phyloP scores from a whole-genome alignment of 92 coral and sea anemone species.

The Heteractis magnifica region DNA sequence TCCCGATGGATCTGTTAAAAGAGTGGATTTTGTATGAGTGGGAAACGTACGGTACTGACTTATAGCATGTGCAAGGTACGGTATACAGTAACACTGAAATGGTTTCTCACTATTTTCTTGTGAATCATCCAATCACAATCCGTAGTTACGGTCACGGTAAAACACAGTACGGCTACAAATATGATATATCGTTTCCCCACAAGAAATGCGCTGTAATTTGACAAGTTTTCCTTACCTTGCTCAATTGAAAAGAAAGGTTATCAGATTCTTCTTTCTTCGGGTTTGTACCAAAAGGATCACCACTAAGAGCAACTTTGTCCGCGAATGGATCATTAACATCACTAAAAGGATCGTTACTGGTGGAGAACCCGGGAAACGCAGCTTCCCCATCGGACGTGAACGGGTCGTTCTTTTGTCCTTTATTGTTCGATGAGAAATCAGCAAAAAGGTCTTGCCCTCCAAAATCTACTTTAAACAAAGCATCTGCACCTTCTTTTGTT shows the following conservation, averaged over 20 bases:
- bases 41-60: too few species aligned
- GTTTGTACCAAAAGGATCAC: slow-evolving; percentile 78
- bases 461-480: slow-evolving; percentile 17
- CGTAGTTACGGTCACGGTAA: too few species aligned
- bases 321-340: slow-evolving; percentile 94
- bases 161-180: too few species aligned
- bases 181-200: neutral
- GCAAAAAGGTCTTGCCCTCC: slow-evolving; percentile 41
- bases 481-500: slow-evolving; percentile 21
- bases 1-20: too few species aligned
- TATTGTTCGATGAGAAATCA: slow-evolving; percentile 14
- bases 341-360: slow-evolving; percentile 76
- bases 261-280: slow-evolving; percentile 35
- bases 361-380: slow-evolving; percentile 31
- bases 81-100: too few species aligned
- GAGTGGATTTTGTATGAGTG: too few species aligned
- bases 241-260: slow-evolving; percentile 52
- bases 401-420: slow-evolving; percentile 15
- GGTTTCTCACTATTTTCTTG: too few species aligned
- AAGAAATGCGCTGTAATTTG: neutral
- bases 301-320: slow-evolving; percentile 50
- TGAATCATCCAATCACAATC: too few species aligned
- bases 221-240: slow-evolving; percentile 46
- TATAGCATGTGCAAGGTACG: too few species aligned
- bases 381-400: slow-evolving; percentile 15